phyloP scores from a whole-genome alignment of 2,888 invertebrate species.

The Macrosoma leucophasiata region DNA sequence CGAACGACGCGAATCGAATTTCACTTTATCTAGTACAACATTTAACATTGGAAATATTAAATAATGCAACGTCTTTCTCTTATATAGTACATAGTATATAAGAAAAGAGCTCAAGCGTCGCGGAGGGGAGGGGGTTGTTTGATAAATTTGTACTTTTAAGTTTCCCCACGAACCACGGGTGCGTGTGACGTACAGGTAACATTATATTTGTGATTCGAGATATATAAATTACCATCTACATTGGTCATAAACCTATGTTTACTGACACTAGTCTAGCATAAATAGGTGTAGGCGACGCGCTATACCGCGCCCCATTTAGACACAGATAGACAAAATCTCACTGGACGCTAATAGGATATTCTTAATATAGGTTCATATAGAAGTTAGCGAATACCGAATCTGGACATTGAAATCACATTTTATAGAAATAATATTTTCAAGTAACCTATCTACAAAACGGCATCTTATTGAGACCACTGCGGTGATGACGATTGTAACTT shows the following conservation, averaged over 20 bases:
- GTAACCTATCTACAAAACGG: slow-evolving; percentile 30
- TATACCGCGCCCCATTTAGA: slow-evolving; percentile 28
- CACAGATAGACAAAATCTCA: slow-evolving; percentile 36
- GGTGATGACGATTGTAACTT: too few species aligned
- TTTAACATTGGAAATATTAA: slow-evolving; percentile 44
- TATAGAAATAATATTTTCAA: slow-evolving; percentile 35
- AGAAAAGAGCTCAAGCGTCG: slow-evolving; percentile 56
- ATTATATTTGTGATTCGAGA: slow-evolving; percentile 57
- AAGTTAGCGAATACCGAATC: slow-evolving; percentile 55
- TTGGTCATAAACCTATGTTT: slow-evolving; percentile 67
- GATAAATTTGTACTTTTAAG: slow-evolving; percentile 72
- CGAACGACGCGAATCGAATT: slow-evolving; percentile 32
- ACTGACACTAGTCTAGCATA: slow-evolving; percentile 61
- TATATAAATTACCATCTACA: slow-evolving; percentile 55
- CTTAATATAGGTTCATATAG: slow-evolving; percentile 41
- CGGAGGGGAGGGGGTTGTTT: slow-evolving; percentile 47
- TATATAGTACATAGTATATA: slow-evolving; percentile 53
- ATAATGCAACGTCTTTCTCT: slow-evolving; percentile 50
- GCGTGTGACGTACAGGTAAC: slow-evolving; percentile 42
- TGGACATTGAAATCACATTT: slow-evolving; percentile 58
- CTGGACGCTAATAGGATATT: slow-evolving; percentile 48
- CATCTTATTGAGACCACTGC: too few species aligned
- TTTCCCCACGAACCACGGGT: slow-evolving; percentile 44
- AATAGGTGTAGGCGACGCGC: slow-evolving; percentile 41
- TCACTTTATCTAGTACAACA: slow-evolving; percentile 53